A percentile compares a stretch with the other conserved stretches of the same genome.
phyloP scores from a whole-genome alignment of 1,140 invertebrate species.

The Pseudachorutes palmiensis region DNA sequence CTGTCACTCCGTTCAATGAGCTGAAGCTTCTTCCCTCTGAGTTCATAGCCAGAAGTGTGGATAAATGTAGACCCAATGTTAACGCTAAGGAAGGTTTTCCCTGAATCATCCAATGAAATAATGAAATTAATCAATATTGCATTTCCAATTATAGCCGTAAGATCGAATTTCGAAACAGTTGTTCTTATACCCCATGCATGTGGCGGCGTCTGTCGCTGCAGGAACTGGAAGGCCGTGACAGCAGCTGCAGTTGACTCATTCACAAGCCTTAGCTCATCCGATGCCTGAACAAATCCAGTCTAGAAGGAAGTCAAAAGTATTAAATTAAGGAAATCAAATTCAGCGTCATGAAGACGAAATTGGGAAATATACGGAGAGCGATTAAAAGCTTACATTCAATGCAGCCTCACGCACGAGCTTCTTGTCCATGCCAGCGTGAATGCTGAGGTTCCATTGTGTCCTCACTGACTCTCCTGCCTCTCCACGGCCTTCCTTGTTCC shows the following conservation, averaged over 20 bases:
- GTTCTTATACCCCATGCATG: not conserved
- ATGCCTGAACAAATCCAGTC: conserved; percentile 25
- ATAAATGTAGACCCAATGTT: conserved; percentile 26
- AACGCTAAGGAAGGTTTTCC: conserved; percentile 19
- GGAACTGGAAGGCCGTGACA: conserved; percentile 10
- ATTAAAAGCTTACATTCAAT: conserved; percentile 28
- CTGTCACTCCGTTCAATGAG: conserved; percentile 1
- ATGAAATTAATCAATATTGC: conserved; percentile 12
- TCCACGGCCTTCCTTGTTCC: no score
- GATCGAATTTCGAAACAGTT: no score
- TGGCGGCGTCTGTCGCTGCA: not conserved
- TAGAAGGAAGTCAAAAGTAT: conserved; percentile 10
- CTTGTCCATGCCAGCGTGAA: conserved; percentile 15
- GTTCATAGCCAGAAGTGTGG: conserved; percentile 21
- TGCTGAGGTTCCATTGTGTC: conserved; percentile 15
- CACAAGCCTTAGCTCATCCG: conserved; percentile 31
- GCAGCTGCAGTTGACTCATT: conserved; percentile 33
- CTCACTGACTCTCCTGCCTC: not conserved
- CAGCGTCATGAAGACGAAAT: not conserved
- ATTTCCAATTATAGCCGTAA: conserved; percentile 7
- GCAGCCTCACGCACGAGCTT: conserved; percentile 37
- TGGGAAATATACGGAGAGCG: not conserved
- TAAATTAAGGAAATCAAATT: conserved; percentile 14
- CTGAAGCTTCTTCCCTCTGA: conserved; percentile 2
- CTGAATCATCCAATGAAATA: not conserved